Evolutionary conservation across 2,113 vertebrate genomes (phyloP).

Genomic region (Chinchilla lanigera): DNA sequence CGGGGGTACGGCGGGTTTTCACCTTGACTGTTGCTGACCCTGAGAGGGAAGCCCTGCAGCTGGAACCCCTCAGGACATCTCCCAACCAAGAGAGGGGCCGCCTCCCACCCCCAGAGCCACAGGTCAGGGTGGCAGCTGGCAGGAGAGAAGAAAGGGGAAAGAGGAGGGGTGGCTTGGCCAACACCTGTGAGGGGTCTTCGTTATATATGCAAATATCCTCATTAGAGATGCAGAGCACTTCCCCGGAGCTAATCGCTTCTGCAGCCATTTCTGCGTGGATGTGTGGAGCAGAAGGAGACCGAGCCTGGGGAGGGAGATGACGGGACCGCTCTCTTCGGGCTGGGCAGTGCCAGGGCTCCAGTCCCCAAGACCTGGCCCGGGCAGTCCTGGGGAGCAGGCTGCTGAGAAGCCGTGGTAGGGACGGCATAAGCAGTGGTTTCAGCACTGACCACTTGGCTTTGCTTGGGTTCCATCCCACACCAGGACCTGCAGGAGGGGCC

Average conservation of each 20-base stretch:
- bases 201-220: slow-evolving; percentile 80
- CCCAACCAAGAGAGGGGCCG: not conserved
- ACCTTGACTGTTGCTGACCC: slow-evolving; percentile 42
- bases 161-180: slow-evolving; percentile 58
- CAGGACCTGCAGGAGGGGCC: not conserved
- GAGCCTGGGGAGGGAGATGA: not conserved
- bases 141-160: slow-evolving; percentile 21
- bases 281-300: slow-evolving; percentile 38
- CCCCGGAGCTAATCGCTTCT: slow-evolving; percentile 62
- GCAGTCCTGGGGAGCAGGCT: not conserved
- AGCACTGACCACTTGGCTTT: not conserved
- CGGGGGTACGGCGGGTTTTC: not conserved
- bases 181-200: slow-evolving; percentile 78
- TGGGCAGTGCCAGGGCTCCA: not conserved
- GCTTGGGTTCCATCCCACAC: not conserved
- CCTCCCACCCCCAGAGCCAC: not conserved
- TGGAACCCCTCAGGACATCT: not conserved
- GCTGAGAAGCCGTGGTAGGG: not conserved
- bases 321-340: not conserved
- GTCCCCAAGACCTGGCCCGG: not conserved
- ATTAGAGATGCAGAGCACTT: slow-evolving; percentile 77
- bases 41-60: not conserved
- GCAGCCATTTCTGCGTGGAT: not conserved
- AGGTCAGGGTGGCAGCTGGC: slow-evolving; percentile 76
- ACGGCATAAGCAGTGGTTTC: not conserved